Evolutionary conservation across 2,888 invertebrate species (phyloP), one percentile per base, ranked within the genome.

Genomic region (Xylocampa areola): DNA sequence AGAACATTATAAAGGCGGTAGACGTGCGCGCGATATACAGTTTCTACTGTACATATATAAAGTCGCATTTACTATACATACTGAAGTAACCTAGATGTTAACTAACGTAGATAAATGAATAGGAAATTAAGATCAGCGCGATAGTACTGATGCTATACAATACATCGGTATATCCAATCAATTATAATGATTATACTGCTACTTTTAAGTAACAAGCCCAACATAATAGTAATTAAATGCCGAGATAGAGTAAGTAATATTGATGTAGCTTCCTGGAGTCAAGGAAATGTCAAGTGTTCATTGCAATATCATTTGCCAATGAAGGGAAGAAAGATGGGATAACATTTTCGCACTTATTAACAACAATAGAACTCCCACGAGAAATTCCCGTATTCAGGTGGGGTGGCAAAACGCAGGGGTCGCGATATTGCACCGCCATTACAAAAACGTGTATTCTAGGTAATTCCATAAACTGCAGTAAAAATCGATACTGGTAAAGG

Each of bases 281-380:
- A 25, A 23, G 17, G 36, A 35, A 11, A 17, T 55, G 41, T 49
- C 63, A 57, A 59, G 49, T 59, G 79, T 79, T 78, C 81, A 79
- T 70, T 72, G 67, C 76, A 79, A 77, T 77, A 76, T 72, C 76
- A 68, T 68, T 73, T 65, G 50, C 58, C 45, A 54, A 48, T 54
- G 63, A 41, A 58, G 74, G 76, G 45, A 49, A 35, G 48, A 69
- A 79, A 35, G 48, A 69, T 78, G 77, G 79, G 68, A 75, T 72
- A 77, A 48, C 76, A 81, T 86, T 86, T 86, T 84, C 79, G 82
- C 85, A 85, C 82, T 88, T 90, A 89, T 86, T 86, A 85, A 88
- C 82, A 79, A 66, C 71, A 77, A 75, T 82, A 78, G 77, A 81
- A 81, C 77, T 90, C 91, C 92, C 92, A 84, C 73, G 92, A 89